Percentiles rank a stretch among this genome's conserved stretches.
phyloP scores from a whole-genome alignment of 37 sponge, comb jelly and placozoan species.

The Aplysina aerophoba region DNA sequence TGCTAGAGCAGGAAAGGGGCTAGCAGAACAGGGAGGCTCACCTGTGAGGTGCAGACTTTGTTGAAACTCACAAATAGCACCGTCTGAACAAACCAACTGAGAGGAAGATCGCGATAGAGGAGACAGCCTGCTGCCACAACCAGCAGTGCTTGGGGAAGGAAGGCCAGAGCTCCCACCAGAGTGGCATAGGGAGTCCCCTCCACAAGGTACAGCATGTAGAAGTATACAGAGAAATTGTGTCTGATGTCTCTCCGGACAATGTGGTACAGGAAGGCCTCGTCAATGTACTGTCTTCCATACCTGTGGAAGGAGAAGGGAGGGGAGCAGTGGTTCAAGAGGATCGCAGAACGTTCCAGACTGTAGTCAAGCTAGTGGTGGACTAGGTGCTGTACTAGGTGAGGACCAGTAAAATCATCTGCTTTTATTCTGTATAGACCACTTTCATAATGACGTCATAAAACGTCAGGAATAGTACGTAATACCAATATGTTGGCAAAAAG shows the following conservation, averaged over 20 bases:
- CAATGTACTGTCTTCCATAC: constrained; percentile 87
- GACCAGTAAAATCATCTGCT: too few relatives aligned
- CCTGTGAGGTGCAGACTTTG: constrained; percentile 99
- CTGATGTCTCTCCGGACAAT: constrained; percentile 81
- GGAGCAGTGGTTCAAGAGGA: too few relatives aligned
- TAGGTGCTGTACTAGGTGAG: too few relatives aligned
- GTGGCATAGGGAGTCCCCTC: constrained; percentile 56
- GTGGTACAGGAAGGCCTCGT: constrained; percentile 96
- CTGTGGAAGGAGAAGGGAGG: constrained; percentile 23
- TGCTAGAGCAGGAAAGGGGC: too few relatives aligned
- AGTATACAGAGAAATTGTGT: constrained; percentile 99
- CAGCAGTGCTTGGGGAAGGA: constrained; percentile 89
- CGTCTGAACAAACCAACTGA: constrained; percentile 92
- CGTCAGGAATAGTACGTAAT: too few relatives aligned
- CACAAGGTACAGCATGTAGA: constrained; percentile 91
- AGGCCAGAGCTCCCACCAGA: constrained; percentile 64
- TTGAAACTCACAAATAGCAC: constrained; percentile 95
- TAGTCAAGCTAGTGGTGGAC: neutral
- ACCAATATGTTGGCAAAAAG: too few relatives aligned
- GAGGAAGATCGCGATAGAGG: constrained; percentile 57
- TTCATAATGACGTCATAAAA: too few relatives aligned
- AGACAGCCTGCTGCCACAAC: constrained; percentile 48
- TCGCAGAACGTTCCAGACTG: neutral
- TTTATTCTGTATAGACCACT: too few relatives aligned
- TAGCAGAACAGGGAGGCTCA: neutral